These are phyloP conservation scores for Pteria penguin DNA, from an alignment of 2,888 invertebrate genomes.

Conservation along the genomic window DNA sequence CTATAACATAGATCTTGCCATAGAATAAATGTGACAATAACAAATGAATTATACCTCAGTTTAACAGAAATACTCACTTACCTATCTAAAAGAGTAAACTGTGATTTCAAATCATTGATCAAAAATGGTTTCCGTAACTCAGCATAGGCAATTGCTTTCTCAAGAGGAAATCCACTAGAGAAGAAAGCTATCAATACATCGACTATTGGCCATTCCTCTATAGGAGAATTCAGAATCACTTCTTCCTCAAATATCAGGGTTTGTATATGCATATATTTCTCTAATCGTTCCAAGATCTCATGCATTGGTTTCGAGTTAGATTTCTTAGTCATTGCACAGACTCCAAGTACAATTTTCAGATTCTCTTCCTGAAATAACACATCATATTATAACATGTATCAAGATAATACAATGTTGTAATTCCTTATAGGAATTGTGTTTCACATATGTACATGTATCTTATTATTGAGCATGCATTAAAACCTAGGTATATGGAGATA, in stretches of 20 bases:
- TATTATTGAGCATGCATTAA: no score
- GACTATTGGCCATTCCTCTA: constrained; percentile 98
- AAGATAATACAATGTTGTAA: not conserved
- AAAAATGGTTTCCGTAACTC: constrained; percentile 96
- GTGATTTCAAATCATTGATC: constrained; percentile 98
- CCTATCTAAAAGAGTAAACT: constrained; percentile 95
- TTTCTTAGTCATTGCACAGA: constrained; percentile 99
- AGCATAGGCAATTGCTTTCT: constrained; percentile 98
- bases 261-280: constrained; percentile 93
- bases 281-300: constrained; percentile 96
- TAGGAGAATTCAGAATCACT: constrained; percentile 95
- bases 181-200: constrained; percentile 99
- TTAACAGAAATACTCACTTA: no score
- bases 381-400: not conserved
- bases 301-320: constrained; percentile 99
- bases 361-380: constrained; percentile 20
- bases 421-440: no score
- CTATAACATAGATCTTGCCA: no score
- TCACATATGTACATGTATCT: no score
- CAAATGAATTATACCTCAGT: no score
- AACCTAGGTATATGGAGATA: no score
- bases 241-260: constrained; percentile 96
- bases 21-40: no score
- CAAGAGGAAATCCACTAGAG: constrained; percentile 98
- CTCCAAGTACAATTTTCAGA: constrained; percentile 90